Evolutionary conservation across 2,113 vertebrate species (phyloP), one percentile per base, ranked within the genome.

Genomic region (Tamias sibiricus): DNA sequence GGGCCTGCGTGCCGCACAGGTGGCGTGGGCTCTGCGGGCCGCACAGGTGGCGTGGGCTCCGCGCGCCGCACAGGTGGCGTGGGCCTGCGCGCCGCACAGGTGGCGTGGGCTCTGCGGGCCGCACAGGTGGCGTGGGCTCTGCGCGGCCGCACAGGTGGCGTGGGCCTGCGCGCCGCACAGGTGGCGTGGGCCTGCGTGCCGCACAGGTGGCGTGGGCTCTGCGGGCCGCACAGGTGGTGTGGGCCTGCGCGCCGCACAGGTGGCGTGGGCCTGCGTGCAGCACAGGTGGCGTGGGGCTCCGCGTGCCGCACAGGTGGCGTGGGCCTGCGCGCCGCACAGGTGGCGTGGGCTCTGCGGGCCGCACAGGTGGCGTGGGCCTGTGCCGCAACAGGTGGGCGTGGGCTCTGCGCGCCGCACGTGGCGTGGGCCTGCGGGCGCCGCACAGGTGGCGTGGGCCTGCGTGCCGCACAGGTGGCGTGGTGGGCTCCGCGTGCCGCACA

Each of bases 271-370:
- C 64, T 20, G 40, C n/a, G n/a, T n/a, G n/a, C n/a, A n/a, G n/a
- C n/a, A n/a, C n/a, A n/a, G n/a, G n/a, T n/a, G n/a, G n/a, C n/a
- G n/a, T n/a, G n/a, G n/a, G n/a, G n/a, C n/a, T n/a, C n/a, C 1
- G 8, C 28, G 2, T 12, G 26, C 40, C 6, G 1, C 2, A 2
- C 35, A 64, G 62, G 88, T 6, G 35, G 1, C 0, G 0, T 22
- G 52, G 35, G 40, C 81, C 64, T 20, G 8, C 28, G 2, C 47
- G 26, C 40, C 6, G 1, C 2, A 2, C 35, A 64, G 62, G 88
- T 6, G 35, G 1, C 0, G 0, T 22, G 52, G 35, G 40, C 81
- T 80, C 64, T 20, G 8, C 28, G 2, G 11, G 26, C 40, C 6
- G 1, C 2, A 2, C 35, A 64, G 62, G 88, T 6, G 35, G 1